phyloP scores from a whole-genome alignment of 2,888 invertebrate species.

The Chalcosyrphus nemorum region DNA sequence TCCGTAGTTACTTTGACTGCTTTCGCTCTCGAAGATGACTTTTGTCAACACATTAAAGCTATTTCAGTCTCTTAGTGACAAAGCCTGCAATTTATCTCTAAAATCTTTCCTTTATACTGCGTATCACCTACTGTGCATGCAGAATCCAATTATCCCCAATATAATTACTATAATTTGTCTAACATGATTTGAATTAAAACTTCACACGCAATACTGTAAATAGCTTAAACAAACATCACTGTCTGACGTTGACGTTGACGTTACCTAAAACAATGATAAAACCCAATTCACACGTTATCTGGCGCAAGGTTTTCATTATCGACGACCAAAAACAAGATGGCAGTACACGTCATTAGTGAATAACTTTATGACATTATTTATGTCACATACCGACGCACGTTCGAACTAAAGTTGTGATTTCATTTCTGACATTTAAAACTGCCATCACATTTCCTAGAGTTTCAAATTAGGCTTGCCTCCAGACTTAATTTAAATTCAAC shows the following conservation, averaged over 20 bases:
- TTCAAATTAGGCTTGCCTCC: background rate
- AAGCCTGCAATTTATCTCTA: too few species aligned
- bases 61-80: too few species aligned
- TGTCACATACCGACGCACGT: slow-evolving; percentile 7
- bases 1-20: too few species aligned
- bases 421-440: slow-evolving; percentile 3
- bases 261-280: too few species aligned
- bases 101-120: too few species aligned
- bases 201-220: background rate
- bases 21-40: too few species aligned
- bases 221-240: slow-evolving; percentile 10
- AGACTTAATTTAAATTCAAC: slow-evolving; percentile 4
- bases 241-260: background rate
- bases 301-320: slow-evolving; percentile 31
- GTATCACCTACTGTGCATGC: too few species aligned
- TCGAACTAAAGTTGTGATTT: background rate
- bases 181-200: background rate
- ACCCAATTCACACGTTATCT: slow-evolving; percentile 29
- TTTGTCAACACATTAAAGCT: too few species aligned
- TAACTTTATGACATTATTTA: background rate
- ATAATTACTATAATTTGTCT: background rate
- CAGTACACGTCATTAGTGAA: background rate
- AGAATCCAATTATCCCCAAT: background rate
- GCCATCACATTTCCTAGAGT: slow-evolving; percentile 32
- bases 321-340: background rate